These are phyloP conservation scores for Drosophila anomelani DNA, from an alignment of 2,888 invertebrate species.

Conservation along the genomic window DNA sequence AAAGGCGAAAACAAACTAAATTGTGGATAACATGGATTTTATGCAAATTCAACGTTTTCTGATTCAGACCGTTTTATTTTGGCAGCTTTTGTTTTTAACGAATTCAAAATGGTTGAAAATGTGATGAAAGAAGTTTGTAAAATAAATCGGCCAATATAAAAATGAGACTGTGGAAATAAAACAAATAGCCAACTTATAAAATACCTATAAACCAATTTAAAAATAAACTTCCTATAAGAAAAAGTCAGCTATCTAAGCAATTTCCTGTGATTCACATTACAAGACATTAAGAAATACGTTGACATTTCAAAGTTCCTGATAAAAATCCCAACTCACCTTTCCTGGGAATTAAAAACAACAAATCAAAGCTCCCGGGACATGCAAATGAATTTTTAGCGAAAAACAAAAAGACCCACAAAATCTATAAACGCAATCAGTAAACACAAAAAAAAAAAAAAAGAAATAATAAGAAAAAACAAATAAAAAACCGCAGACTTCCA, in stretches of 20 bases:
- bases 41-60: constrained; percentile 43
- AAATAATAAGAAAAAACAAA: constrained; percentile 16
- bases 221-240: constrained; percentile 24
- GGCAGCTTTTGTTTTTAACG: constrained; percentile 19
- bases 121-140: constrained; percentile 28
- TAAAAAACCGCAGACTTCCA: constrained; percentile 52
- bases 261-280: constrained; percentile 38
- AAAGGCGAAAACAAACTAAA: constrained; percentile 47
- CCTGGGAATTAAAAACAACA: constrained; percentile 36
- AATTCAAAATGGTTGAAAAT: constrained; percentile 35
- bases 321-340: constrained; percentile 29
- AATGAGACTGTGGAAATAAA: neutral
- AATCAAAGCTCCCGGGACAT: constrained; percentile 21
- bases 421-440: constrained; percentile 43
- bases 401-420: constrained; percentile 36
- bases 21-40: constrained; percentile 49
- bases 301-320: constrained; percentile 43
- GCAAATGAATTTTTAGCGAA: constrained; percentile 46
- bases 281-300: constrained; percentile 19
- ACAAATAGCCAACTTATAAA: neutral
- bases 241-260: constrained; percentile 5
- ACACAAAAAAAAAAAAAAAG: constrained; percentile 19
- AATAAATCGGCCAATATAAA: neutral
- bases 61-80: constrained; percentile 40
- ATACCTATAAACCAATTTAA: constrained; percentile 3